phyloP scores from a whole-genome alignment of 1,140 invertebrate genomes.

The Bombus turneri region DNA sequence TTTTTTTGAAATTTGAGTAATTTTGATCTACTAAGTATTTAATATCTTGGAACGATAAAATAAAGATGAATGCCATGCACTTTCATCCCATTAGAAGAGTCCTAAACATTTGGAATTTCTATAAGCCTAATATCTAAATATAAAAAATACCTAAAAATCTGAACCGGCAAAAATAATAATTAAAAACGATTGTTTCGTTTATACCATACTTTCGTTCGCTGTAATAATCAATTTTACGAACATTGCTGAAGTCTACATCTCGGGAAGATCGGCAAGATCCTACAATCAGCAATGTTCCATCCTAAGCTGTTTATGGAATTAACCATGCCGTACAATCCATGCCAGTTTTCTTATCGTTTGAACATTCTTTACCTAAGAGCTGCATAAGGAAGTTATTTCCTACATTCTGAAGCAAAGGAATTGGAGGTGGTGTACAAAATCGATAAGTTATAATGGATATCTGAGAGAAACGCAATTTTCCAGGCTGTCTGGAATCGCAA shows the following conservation, averaged over 20 bases:
- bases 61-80: not conserved
- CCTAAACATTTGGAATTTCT: not conserved
- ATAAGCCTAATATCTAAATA: not conserved
- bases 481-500: not conserved
- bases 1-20: no score
- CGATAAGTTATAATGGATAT: not conserved
- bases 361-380: not conserved
- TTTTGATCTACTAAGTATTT: no score
- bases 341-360: not conserved
- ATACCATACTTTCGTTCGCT: no score
- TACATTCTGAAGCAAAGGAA: not conserved
- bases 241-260: not conserved
- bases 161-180: not conserved
- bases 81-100: not conserved
- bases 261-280: no score
- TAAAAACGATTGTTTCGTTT: no score
- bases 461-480: not conserved
- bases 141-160: not conserved
- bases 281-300: not conserved
- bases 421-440: not conserved
- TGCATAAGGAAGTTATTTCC: not conserved
- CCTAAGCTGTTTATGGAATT: slow-evolving; percentile 1
- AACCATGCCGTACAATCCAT: slow-evolving; percentile 16
- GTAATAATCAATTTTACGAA: not conserved
- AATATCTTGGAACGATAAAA: no score